Evolutionary conservation across 1,140 invertebrate species (phyloP), one percentile per base, ranked within the genome.

Genomic region (Protaetia brevitarsis): DNA sequence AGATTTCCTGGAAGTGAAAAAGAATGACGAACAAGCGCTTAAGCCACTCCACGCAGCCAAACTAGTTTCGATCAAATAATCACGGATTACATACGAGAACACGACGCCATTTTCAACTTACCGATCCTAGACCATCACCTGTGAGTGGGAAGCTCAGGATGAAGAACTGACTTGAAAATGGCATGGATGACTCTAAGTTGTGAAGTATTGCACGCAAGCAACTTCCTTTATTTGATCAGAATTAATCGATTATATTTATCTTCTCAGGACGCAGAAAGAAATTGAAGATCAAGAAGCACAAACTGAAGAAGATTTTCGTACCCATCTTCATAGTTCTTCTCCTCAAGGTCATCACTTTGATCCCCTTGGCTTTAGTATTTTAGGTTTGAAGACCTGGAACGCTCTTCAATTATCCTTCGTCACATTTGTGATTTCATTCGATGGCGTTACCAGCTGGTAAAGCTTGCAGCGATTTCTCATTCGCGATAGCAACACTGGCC

Each of bases 341-440:
- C 60, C 82, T 93, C 62, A 93, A 93, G 78, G 89, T 90, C 3
- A 90, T 93, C 80, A 92, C 90, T 51, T 82, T 93, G 59, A 90
- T 93, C 59, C 91, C 91, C 2, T 79, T 93, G 71, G 90, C 90
- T 29, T 93, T 73, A 90, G 90, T 74, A 86, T 92, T 51, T 82
- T 93, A 36, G 90, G 90, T 71, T 80, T 93, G 71, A 93, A 92
- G 77, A 90, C 90, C 19, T 93, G 90, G 88, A 92, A 92, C 76
- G 90, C 90, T 0, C 84, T 92, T 65, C 90, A 91, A 72, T 82
- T 93, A 66, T 90, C 89, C 26, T 93, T 93, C 85, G 91, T 92
- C 85, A 91, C 89, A 41, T 93, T 93, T 80, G 86, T 92, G 69
- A 87, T 91, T 13, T 89, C 90, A 69, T 66, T 89, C 87, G 66